phyloP scores from a whole-genome alignment of 1,140 invertebrate species.

The Cyphomyrmex costatus region DNA sequence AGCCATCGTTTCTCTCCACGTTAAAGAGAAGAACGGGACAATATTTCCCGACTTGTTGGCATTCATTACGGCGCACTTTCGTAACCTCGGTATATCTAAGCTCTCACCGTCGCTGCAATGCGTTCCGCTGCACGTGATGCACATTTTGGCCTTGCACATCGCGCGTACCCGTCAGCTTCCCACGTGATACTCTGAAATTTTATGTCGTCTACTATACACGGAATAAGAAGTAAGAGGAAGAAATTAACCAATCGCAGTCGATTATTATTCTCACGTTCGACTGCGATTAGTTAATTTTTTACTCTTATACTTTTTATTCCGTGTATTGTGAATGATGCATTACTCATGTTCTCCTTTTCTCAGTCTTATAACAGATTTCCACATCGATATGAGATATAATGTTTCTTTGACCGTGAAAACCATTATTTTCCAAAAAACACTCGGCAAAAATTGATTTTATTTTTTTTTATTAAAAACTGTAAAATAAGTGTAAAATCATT shows the following conservation, averaged over 20 bases:
- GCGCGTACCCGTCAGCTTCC: background rate
- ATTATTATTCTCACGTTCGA: no score
- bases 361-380: background rate
- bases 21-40: slow-evolving; percentile 39
- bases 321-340: no score
- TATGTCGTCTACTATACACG: no score
- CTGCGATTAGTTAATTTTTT: no score
- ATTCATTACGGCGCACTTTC: slow-evolving; percentile 68
- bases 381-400: background rate
- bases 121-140: slow-evolving; percentile 2
- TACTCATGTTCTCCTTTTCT: background rate
- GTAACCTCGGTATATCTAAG: slow-evolving; percentile 64
- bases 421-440: no score
- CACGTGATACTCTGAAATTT: background rate
- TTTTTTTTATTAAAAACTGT: no score
- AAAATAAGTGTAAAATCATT: no score
- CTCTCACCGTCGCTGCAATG: background rate
- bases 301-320: no score
- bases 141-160: background rate
- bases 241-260: no score
- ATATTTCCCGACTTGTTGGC: slow-evolving; percentile 67
- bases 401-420: background rate
- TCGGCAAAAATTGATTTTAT: no score
- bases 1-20: slow-evolving; percentile 32
- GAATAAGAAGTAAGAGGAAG: no score